Evolutionary conservation across 1,140 invertebrate genomes (phyloP), one percentile per base, ranked within the genome.

Genomic region (Colletes gigas): DNA sequence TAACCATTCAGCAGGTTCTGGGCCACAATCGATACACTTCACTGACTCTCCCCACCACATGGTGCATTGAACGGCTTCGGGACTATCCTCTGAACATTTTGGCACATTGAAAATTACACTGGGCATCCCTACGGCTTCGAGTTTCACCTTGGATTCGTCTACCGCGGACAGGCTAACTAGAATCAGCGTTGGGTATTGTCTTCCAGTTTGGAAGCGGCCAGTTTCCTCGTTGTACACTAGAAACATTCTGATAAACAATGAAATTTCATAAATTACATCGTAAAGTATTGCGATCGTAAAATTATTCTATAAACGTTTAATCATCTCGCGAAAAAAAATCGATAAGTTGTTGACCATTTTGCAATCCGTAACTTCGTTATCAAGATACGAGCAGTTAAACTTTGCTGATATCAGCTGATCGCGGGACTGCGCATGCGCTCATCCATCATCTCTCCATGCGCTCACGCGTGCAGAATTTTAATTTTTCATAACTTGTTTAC

Each of bases 11-110:
- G 90, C 89, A 14, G 88, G 81, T 65, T 89, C 90, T 19, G 88
- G 59, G n/a, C 93, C 93, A 81, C 93, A 93, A 86, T 93, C 92
- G 41, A 91, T 87, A 74, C 91, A 90, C 39, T 89, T 86, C 0
- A 92, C 62, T 30, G 82, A 71, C 80, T 92, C 91, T 6, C 85
- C 88, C 69, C 82, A 90, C 90, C 91, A 92, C 86, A 92, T 86
- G 6, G 75, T 79, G 59, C 89, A 91, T 9, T 88, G 74, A 12
- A 88, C 66, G 69, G 84, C 70, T 83, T 81, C 66, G 7, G 54
- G 21, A 57, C 54, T 67, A 9, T 73, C 62, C 65, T 85, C 70
- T 1, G 39, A 57, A 12, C 17, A 63, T 57, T 83, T 41, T 2
- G 90, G 88, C 15, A 92, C 65, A 8, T 74, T 59, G 52, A 92